Percentiles rank a stretch among this genome's conserved stretches.
Conservation (phyloP, 2,888 invertebrate species). For the Geophilus truncorum region DNA sequence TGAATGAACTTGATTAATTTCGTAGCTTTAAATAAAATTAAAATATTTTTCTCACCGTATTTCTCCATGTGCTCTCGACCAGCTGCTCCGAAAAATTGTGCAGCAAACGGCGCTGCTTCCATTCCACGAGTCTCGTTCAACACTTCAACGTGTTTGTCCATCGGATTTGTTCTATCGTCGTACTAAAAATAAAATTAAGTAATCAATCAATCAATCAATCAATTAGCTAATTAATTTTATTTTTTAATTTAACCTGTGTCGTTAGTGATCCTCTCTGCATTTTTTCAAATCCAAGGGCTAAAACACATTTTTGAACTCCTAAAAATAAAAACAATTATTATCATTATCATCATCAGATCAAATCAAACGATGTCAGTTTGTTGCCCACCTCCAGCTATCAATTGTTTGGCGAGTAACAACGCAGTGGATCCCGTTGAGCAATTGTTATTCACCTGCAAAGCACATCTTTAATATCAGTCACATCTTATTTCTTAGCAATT, state of each 20-base stretch:
- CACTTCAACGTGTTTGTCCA: constrained; percentile 78
- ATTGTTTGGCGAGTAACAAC: constrained; percentile 80
- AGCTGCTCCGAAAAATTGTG: constrained; percentile 96
- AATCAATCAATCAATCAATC: no score
- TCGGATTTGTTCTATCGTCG: constrained; percentile 77
- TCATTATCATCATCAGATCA: no score
- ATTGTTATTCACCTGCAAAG: constrained; percentile 76
- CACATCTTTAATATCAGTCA: background rate
- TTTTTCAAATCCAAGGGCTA: constrained; percentile 96
- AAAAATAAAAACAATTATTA: background rate
- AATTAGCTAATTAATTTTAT: background rate
- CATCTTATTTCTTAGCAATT: background rate
- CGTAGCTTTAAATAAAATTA: no score
- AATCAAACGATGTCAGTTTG: background rate
- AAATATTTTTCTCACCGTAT: no score
- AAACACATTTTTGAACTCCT: constrained; percentile 73
- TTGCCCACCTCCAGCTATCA: constrained; percentile 68
- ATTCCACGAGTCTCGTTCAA: constrained; percentile 81
- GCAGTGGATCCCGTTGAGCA: constrained; percentile 96
- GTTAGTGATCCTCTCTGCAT: constrained; percentile 90
- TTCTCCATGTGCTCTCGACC: constrained; percentile 92
- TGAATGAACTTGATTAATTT: background rate
- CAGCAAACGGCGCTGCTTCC: constrained; percentile 76
- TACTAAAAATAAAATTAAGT: constrained; percentile 51
- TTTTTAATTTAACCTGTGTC: constrained; percentile 56